These are phyloP conservation scores for Acipenser oxyrinchus DNA, from an alignment of 2,797 vertebrate species.

Conservation along the genomic window DNA sequence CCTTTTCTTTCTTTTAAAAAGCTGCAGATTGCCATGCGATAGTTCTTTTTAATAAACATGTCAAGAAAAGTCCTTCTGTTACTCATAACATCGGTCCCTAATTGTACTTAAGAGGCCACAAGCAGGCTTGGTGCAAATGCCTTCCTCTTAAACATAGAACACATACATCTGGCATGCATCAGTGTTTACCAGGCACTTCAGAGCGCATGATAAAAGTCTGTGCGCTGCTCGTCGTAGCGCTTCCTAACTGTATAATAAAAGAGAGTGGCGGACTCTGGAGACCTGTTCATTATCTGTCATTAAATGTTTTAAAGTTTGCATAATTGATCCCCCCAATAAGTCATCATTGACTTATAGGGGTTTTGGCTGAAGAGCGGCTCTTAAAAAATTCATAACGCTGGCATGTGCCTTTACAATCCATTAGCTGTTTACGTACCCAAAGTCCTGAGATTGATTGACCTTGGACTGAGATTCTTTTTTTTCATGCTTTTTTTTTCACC, in stretches of 20 bases:
- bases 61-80: slow-evolving; percentile 2
- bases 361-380: slow-evolving; percentile 75
- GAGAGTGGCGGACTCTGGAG: slow-evolving; percentile 63
- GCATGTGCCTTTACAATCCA: slow-evolving; percentile 95
- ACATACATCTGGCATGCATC: slow-evolving; percentile 1
- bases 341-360: slow-evolving; percentile 97
- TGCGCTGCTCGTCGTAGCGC: background rate
- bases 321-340: slow-evolving; percentile 98
- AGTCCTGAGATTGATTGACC: slow-evolving; percentile 94
- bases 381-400: slow-evolving; percentile 97
- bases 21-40: too few relatives aligned
- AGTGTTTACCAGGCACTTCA: background rate
- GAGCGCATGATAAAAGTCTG: slow-evolving; percentile 10
- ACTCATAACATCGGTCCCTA: slow-evolving; percentile 4
- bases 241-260: slow-evolving; percentile 42
- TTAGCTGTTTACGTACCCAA: slow-evolving; percentile 84
- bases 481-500: slow-evolving; percentile 42
- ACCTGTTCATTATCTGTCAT: slow-evolving; percentile 96
- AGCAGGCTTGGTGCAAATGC: slow-evolving; percentile 6
- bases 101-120: background rate
- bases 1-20: too few relatives aligned
- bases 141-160: slow-evolving; percentile 7
- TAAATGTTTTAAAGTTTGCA: slow-evolving; percentile 99
- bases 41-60: background rate
- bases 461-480: slow-evolving; percentile 76